Base-by-base conservation (phyloP, 2,888 invertebrate genomes). In the Arctia plantaginis region DNA sequence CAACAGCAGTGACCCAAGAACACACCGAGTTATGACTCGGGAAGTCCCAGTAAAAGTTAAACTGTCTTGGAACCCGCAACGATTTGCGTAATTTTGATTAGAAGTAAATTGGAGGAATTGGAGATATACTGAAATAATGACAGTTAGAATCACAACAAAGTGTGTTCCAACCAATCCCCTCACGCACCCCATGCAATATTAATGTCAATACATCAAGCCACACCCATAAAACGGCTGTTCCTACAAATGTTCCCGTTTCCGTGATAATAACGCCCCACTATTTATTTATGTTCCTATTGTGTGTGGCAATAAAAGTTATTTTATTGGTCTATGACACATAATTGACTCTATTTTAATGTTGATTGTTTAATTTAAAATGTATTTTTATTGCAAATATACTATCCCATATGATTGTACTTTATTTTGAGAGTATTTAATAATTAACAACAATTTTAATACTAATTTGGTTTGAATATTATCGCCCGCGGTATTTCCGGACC, bases 271-370 rank as follows among this genome's bases (percentile, higher is more conserved):
- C 76, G 64, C 72, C 44, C 51, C 80, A 77, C 83, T 85, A 86
- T 85, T 83, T 85, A 87, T 85, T 83, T 82, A 85, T 82, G 77
- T 79, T 79, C 75, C 80, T 82, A 84, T 86, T 85, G 88, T 86
- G 82, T 71, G 71, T 74, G 73, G 73, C 81, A 80, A 81, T 88
- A 87, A 85, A 86, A 85, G 80, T 84, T 80, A 78, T 86, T 85
- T 87, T 86, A 88, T 86, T 76, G 81, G 77, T 12, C 78, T 71
- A 75, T 73, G 74, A 71, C 69, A 65, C 80, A 76, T 84, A 79
- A 82, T 83, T 80, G 75, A 51, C 69, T 66, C 69, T 72, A 77
- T 82, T 82, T 76, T 76, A 83, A 80, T 83, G 72, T 75, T 69
- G 76, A 70, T 71, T 27, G 33, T 66, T 33, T 77, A 72, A 75